Percentiles rank a stretch among this genome's conserved stretches.
phyloP scores from a whole-genome alignment of 53 echinoderm and acorn worm genomes.

The Luidia sarsii region DNA sequence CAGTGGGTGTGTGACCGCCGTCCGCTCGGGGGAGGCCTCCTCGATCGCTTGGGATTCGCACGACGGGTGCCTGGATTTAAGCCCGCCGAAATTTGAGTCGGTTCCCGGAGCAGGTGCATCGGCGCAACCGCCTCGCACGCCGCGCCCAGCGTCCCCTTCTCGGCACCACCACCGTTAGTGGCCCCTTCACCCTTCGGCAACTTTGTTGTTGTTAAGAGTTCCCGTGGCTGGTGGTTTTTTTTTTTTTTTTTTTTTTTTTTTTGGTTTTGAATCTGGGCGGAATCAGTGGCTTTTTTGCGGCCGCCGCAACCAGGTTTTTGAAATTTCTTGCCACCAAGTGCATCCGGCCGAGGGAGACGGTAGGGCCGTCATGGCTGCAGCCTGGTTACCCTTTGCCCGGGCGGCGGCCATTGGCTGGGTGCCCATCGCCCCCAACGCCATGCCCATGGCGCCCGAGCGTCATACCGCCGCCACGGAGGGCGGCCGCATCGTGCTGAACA shows the following conservation, averaged over 20 bases:
- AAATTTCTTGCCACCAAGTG: constrained; percentile 48
- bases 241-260: too few species aligned
- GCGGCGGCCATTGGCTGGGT: constrained; percentile 99
- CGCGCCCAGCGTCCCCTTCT: too few species aligned
- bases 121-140: background rate
- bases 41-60: background rate
- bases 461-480: constrained; percentile 40
- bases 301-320: constrained; percentile 4
- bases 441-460: constrained; percentile 82
- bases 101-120: constrained; percentile 17
- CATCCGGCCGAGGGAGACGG: constrained; percentile 21
- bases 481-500: constrained; percentile 82
- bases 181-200: too few species aligned
- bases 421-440: constrained; percentile 89
- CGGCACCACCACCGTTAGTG: too few species aligned
- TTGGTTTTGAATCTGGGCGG: too few species aligned
- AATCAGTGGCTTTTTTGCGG: too few species aligned
- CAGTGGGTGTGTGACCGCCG: too few species aligned
- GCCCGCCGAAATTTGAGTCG: constrained; percentile 44
- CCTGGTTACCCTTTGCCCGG: constrained; percentile 99
- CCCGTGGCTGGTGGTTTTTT: too few species aligned
- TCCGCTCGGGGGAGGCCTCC: too few species aligned
- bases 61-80: background rate
- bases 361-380: constrained; percentile 77
- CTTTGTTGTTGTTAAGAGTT: too few species aligned